Base-by-base conservation (phyloP, 2,113 vertebrate genomes). In the Gobiocypris rarus region DNA sequence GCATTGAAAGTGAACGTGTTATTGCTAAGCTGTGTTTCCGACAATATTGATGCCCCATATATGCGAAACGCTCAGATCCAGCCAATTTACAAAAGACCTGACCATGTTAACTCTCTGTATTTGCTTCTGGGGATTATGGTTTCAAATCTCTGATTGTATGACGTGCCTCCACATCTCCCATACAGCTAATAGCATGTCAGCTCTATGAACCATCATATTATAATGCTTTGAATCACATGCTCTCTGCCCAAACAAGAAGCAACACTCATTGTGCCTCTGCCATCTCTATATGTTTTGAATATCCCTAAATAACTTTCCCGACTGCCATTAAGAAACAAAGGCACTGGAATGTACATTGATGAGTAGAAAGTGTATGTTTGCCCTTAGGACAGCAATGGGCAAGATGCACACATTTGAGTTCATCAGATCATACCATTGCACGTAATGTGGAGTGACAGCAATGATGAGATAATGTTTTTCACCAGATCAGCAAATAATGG, bases 371-470 rank as follows among this genome's bases (percentile, higher is more conserved):
- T 52, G 43, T 41, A 43, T 61, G 41, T 81, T 75, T 85, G 50
- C 15, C 63, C 34, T 67, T 2, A 52, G 73, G 76, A 61, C 65
- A 38, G 26, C 69, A 34, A 2, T 13, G 24, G 28, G 43, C 22
- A 5, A 28, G 50, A 76, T 73, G 34, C 43, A 70, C 63, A 52
- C 52, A 38, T 9, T 59, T 24, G 41, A 24, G 59, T 82, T 54
- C 45, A 59, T 76, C 24, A 45, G 70, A 69, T 75, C 71, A 76
- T 52, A 11, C 77, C 48, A 61, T 5, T 78, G 43, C 75, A 43
- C 61, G 54, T 74, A 82, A 85, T 65, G 24, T 58, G 73, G 6
- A 52, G 41, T 71, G 78, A 70, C 79, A 75, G 79, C 41, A 14
- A 26, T 58, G 22, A 81, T 54, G 69, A 74, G 52, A 71, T 50